Evolutionary conservation across 1,140 invertebrate species (phyloP), one percentile per base, ranked within the genome.

Genomic region (Monomorium pharaonis): DNA sequence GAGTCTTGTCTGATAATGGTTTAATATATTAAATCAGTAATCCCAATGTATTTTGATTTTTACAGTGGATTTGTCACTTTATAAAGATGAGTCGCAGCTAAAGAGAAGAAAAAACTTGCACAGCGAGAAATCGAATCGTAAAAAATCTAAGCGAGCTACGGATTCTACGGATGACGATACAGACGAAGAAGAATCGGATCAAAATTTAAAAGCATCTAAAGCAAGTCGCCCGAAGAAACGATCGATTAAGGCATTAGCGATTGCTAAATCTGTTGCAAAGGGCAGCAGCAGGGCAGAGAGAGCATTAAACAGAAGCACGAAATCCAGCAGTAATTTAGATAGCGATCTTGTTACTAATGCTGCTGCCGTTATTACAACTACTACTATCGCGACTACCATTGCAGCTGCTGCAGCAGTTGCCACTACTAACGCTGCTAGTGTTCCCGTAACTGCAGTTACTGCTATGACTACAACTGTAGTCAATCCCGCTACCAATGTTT

Each of bases 51-150:
- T 86, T 70, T 78, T n/a, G n/a, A 63, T 89, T 84, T 87, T 95
- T 96, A 56, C 94, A 98, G 97, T 98, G 95, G 97, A 98, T 94
- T 95, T 98, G 30, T 98, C 97, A 12, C 94, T 98, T 30, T 98
- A 97, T 92, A 97, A 96, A 92, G 97, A 98, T 92, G 97, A 98
- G 93, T 97, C 97, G 63, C 97, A 98, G 93, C 91, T 98, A 72
- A 97, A 97, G 86, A 97, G 97, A 94, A 96, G 96, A 89, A 95
- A 95, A 94, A 81, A 69, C 33, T 24, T 86, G 80, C 91, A 80
- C n/a, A 94, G 94, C 58, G 89, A 91, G 47, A 95, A 95, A 30
- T 89, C 90, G 87, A 89, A 90, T 78, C 91, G 93, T 44, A 94
- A 95, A 65, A 94, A 92, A 62, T 85, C 90, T 10, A 90, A 89